Evolutionary conservation across 2,888 invertebrate species (phyloP), one percentile per base, ranked within the genome.

Genomic region (Leptopilina myrica): DNA sequence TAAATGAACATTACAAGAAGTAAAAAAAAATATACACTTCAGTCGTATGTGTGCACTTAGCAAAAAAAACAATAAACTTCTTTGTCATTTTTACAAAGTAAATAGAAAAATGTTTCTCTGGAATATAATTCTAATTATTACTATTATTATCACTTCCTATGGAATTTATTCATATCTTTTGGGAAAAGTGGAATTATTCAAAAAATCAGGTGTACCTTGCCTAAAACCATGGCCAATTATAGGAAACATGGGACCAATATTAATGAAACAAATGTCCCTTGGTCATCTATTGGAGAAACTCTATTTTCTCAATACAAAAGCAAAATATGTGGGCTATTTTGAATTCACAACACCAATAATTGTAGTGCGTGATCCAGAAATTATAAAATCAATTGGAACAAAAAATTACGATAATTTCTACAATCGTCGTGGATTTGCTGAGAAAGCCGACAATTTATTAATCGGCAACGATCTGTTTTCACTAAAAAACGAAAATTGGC

Each of bases 281-380:
- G 77, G 76, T 0, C 81, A 87, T 4, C 43, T 84, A 1, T 5
- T 83, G 0, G 75, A 84, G 8, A 65, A 78, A 1, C 40, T 82
- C 0, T 88, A 88, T 78, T 53, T 85, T 64, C 33, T 77, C 11
- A 43, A 83, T 56, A 81, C 83, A 0, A 76, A 87, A 1, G 86
- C 86, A 0, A 88, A 86, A 56, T 89, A 89, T 77, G 76, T 88
- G 6, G 88, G 88, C 5, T 80, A 86, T 43, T 87, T 82, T 62
- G 87, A 89, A 14, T 83, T 86, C 40, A 76, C 62, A 12, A 80
- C 69, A 12, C 87, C 87, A 0, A 26, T 86, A 5, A 77, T 88
- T 5, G 43, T 88, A 69, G 43, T 89, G 0, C 86, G 87, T 0
- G 88, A 88, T 76, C 82, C 84, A 1, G 87, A 88, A 6, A 75